Conservation (phyloP, 2,113 vertebrate genomes). For the Rutilus rutilus region DNA sequence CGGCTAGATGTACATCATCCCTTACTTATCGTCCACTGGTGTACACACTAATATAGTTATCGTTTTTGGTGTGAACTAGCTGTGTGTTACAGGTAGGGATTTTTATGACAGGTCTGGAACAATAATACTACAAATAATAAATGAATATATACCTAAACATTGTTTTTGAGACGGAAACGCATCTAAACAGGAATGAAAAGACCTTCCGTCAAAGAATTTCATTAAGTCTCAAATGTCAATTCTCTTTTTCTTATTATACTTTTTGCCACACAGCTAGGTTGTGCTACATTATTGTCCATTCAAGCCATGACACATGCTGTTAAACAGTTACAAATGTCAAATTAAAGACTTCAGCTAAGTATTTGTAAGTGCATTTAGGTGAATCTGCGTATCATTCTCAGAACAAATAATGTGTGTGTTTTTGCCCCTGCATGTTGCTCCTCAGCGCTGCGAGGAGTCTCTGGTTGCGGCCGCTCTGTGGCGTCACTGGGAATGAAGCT, state of each 20-base stretch:
- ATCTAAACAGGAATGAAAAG: no score
- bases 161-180: no score
- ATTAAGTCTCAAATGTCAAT: background rate
- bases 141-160: no score
- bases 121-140: no score
- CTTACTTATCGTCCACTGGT: no score
- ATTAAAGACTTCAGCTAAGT: constrained; percentile 4
- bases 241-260: background rate
- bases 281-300: background rate
- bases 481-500: constrained; percentile 56
- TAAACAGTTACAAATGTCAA: background rate
- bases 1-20: no score
- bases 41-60: no score
- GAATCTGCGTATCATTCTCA: background rate
- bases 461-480: constrained; percentile 49
- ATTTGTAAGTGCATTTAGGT: constrained; percentile 3
- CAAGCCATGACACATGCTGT: constrained; percentile 7
- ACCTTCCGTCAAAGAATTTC: background rate
- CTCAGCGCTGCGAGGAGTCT: constrained; percentile 46
- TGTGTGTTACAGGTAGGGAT: no score
- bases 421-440: constrained; percentile 38
- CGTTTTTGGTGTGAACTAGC: no score
- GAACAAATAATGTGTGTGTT: constrained; percentile 23
- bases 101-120: no score
- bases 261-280: background rate